Evolutionary conservation across 2,797 vertebrate species (phyloP).

Genomic region (Sebastes cheni): DNA sequence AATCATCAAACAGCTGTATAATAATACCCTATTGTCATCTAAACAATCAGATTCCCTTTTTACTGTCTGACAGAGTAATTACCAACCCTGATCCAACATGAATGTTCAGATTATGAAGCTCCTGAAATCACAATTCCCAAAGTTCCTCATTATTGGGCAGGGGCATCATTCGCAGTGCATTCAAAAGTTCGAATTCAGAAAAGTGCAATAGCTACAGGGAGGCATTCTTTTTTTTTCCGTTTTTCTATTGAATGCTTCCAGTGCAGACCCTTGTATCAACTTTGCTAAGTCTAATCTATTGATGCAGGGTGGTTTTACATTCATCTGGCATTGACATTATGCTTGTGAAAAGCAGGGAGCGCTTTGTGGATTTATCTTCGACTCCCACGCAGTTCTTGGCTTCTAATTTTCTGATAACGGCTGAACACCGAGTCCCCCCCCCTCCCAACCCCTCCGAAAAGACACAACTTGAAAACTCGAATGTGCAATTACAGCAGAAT

Average conservation of each 20-base stretch:
- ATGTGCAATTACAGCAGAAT: slow-evolving; percentile 78
- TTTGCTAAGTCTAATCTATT: slow-evolving; percentile 71
- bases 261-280: slow-evolving; percentile 55
- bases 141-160: slow-evolving; percentile 15
- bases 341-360: slow-evolving; percentile 66
- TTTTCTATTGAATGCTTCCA: slow-evolving; percentile 36
- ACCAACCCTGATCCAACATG: slow-evolving; percentile 31
- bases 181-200: slow-evolving; percentile 39
- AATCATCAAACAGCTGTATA: slow-evolving; percentile 19
- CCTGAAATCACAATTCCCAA: slow-evolving; percentile 29
- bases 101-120: slow-evolving; percentile 39
- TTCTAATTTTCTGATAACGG: slow-evolving; percentile 88
- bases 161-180: slow-evolving; percentile 2
- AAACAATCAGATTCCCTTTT: slow-evolving; percentile 42
- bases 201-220: slow-evolving; percentile 34
- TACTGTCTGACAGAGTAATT: slow-evolving; percentile 56
- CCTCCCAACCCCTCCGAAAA: slow-evolving; percentile 47
- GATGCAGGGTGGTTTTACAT: slow-evolving; percentile 77
- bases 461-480: slow-evolving; percentile 75
- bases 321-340: slow-evolving; percentile 77
- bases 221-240: background rate
- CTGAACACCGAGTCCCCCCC: slow-evolving; percentile 63
- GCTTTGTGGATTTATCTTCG: slow-evolving; percentile 80
- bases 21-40: slow-evolving; percentile 18
- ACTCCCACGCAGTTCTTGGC: slow-evolving; percentile 78